phyloP scores from a whole-genome alignment of 2,888 invertebrate species.

The Limnephilus auricula region DNA sequence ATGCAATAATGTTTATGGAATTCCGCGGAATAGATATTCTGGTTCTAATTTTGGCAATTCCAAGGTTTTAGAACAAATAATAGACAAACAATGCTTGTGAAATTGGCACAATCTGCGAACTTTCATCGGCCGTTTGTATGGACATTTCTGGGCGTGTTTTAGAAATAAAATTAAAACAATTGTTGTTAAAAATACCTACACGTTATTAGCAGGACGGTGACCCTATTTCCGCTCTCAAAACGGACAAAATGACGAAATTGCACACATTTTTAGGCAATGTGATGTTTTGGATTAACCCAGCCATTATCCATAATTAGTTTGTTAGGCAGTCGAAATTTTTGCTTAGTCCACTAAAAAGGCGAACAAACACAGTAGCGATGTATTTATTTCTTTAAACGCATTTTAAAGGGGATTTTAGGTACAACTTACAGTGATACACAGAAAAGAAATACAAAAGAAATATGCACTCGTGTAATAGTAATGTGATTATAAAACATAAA shows the following conservation, averaged over 20 bases:
- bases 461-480: no score
- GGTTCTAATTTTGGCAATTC: background rate
- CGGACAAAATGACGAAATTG: background rate
- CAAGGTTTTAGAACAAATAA: background rate
- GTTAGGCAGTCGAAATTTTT: background rate
- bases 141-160: background rate
- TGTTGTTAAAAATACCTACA: background rate
- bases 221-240: conserved; percentile 23
- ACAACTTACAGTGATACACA: no score
- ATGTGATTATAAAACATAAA: no score
- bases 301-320: background rate
- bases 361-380: background rate
- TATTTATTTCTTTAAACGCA: no score
- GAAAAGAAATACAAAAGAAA: no score
- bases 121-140: background rate
- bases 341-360: background rate
- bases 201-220: background rate
- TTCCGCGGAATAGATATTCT: background rate
- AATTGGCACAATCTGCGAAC: background rate
- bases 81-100: background rate
- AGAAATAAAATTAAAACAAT: conserved; percentile 19
- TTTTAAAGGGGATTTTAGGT: no score
- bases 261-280: background rate
- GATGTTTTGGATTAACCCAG: background rate
- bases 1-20: background rate